Conservation (phyloP, 2,888 invertebrate species). For the Drosophila melanocephala region DNA sequence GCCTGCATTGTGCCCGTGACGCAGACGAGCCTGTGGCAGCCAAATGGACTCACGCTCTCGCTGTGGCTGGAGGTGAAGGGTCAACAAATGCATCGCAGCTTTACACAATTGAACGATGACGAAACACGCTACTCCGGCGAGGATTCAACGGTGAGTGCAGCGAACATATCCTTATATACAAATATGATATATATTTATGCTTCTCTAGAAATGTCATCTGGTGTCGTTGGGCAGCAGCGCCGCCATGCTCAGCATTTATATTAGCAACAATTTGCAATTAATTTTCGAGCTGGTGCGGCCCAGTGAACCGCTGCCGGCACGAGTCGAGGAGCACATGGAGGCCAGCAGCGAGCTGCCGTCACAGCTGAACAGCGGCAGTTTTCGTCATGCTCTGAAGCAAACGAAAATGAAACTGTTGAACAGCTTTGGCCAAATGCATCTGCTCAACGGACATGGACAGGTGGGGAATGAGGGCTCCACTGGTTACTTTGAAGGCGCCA, state of each 20-base stretch:
- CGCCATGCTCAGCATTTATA: conserved; percentile 83
- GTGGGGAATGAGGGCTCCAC: conserved; percentile 39
- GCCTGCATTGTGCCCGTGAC: conserved; percentile 84
- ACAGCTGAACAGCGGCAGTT: conserved; percentile 49
- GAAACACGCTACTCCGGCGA: conserved; percentile 80
- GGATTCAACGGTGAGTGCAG: conserved; percentile 70
- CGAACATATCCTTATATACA: neutral
- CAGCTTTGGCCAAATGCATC: conserved; percentile 83
- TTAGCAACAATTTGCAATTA: conserved; percentile 81
- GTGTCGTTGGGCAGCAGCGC: conserved; percentile 84
- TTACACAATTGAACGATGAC: conserved; percentile 79
- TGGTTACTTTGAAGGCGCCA: conserved; percentile 75
- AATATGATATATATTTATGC: neutral
- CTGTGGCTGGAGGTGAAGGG: conserved; percentile 83
- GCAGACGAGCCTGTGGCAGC: conserved; percentile 81
- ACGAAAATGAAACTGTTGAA: conserved; percentile 83
- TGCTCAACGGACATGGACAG: conserved; percentile 79
- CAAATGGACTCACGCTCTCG: conserved; percentile 83
- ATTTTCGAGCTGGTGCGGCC: conserved; percentile 83
- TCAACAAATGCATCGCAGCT: conserved; percentile 73
- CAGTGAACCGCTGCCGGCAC: conserved; percentile 70
- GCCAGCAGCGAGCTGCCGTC: conserved; percentile 18
- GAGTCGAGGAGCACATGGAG: conserved; percentile 67
- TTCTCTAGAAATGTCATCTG: conserved; percentile 82
- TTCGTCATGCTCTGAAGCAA: conserved; percentile 83